Evolutionary conservation across 2,113 vertebrate species (phyloP), one percentile per base, ranked within the genome.

Genomic region (Myotis lucifugus): DNA sequence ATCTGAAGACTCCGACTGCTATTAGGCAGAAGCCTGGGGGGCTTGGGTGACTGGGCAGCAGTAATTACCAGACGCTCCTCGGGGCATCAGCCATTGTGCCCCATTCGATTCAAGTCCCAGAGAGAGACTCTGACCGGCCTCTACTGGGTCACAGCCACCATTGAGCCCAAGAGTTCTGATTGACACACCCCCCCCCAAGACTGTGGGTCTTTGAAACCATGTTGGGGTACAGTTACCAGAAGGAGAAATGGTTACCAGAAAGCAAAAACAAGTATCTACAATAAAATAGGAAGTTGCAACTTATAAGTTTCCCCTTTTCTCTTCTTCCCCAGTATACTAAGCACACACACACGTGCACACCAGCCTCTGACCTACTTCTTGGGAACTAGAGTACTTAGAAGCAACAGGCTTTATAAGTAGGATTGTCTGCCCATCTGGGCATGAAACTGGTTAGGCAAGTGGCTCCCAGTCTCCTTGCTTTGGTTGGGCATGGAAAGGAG

Each of bases 291-390:
- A 40, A 92, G 46, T 56, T 32, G 18, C 3, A 15, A 5, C 77
- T 85, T 82, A 27, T 32, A 42, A 37, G 66, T 88, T 23, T 82
- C 56, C 66, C 93, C 17, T 34, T 85, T 21, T 73, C 18, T 87
- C 50, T 25, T 76, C 27, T 66, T 34, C 25, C 23, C 23, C 34
- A 48, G 1, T 83, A 21, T 46, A 34, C 69, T 76, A 37, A 32
- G 61, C 40, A 46, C 6, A 32, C 27, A 27, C 6, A 14, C 27
- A 8, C 48, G 17, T 0, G 0, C 32, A 32, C 34, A 46, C 52
- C 40, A 85, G 40, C 54, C 32, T 50, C 73, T 54, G 77, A 85
- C 27, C 8, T 29, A 52, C 78, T 82, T 94, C 69, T 69, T 54
- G 69, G 77, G 56, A 82, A 69, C 59, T 7, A 40, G 54, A 32